Base-by-base conservation (phyloP, 2,888 invertebrate species). In the Cryptocephalus primarius region DNA sequence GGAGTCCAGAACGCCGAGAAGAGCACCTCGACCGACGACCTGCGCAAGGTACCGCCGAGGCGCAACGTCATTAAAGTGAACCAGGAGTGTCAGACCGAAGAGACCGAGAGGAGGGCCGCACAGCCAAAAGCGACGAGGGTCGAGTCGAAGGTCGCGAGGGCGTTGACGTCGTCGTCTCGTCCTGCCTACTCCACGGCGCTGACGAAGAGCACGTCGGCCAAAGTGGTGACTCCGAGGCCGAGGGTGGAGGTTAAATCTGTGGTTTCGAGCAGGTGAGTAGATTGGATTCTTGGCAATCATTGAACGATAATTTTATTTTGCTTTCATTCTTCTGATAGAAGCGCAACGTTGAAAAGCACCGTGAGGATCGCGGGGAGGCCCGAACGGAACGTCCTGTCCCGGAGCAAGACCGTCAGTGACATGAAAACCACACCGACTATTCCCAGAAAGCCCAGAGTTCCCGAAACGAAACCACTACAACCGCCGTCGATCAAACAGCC, bases 141-240 rank as follows among this genome's bases (percentile, higher is more conserved):
- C 31, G 62, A 62, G 32, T 9, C 51, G 8, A 50, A 48, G 40
- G 8, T 41, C 13, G n/a, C 41, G 1, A 66, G 63, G 55, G 54
- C 61, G 6, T 33, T 46, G 4, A 39, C 48, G 10, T 43, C 58
- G 31, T 49, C 56, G 10, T 11, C 11, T 2, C 62, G 64, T 43
- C 66, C 69, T 12, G 69, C 73, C 8, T 74, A 75, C 59, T 71
- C 75, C 0, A 68, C 70, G 1, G 72, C 71, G 9, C 55, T 75
- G 33, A 71, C 74, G 1, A 66, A 69, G 55, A 69, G 62, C 48
- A 57, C 65, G 14, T 61, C 65, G 8, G 60, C 61, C 10, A 68
- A 68, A 59, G 51, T 55, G 8, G 62, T 64, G 10, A 44, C 61
- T 2, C 46, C 56, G 31, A 66, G 60, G 47, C 55, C 62, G 3